Conservation (phyloP, 1,140 invertebrate species). For the Drosophila dunni region DNA sequence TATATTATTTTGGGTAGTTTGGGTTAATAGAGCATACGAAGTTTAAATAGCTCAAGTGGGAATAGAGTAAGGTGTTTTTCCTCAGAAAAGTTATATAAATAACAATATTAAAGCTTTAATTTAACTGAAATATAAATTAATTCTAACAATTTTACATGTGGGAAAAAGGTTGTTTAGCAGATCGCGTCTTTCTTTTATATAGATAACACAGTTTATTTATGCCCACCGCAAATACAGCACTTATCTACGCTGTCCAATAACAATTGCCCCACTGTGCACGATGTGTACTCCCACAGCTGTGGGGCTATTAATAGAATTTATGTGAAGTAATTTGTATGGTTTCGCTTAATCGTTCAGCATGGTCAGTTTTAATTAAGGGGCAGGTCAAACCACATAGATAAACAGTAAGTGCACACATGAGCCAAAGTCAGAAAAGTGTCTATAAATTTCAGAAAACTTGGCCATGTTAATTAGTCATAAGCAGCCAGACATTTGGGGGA, state of each 20-base stretch:
- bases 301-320: constrained; percentile 49
- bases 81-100: no score
- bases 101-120: no score
- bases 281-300: not conserved
- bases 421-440: constrained; percentile 30
- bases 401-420: constrained; percentile 5
- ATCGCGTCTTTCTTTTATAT: no score
- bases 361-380: constrained; percentile 41
- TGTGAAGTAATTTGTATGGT: constrained; percentile 51
- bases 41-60: constrained; percentile 24
- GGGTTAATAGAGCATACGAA: constrained; percentile 7
- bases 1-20: not conserved
- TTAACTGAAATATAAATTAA: no score
- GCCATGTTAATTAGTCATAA: constrained; percentile 29
- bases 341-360: constrained; percentile 54
- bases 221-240: constrained; percentile 4
- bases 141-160: no score
- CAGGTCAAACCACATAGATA: constrained; percentile 20
- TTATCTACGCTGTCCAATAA: constrained; percentile 17
- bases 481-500: constrained; percentile 19
- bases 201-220: no score
- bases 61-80: no score
- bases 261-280: not conserved
- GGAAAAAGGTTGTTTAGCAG: no score
- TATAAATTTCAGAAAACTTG: constrained; percentile 56